Evolutionary conservation across 2,113 vertebrate species (phyloP).

Genomic region (Cepphus grylle): DNA sequence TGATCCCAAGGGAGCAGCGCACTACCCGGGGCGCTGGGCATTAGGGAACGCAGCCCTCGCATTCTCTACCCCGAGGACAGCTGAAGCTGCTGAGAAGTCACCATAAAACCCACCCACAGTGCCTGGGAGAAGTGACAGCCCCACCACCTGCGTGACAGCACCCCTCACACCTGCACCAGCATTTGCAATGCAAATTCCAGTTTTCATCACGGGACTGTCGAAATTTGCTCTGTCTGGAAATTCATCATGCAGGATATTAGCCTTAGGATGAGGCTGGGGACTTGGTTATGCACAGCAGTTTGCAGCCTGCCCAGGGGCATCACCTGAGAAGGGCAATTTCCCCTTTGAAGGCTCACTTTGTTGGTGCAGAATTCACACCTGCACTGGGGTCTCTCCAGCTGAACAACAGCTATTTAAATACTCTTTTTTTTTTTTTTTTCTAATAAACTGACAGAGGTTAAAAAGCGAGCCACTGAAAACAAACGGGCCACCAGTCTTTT

Average conservation of each 20-base stretch:
- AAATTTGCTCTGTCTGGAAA: slow-evolving; percentile 29
- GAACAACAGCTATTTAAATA: neutral
- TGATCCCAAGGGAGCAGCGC: neutral
- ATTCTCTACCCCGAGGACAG: neutral
- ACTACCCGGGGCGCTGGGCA: neutral
- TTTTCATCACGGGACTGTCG: neutral
- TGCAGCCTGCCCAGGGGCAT: neutral
- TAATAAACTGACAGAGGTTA: slow-evolving; percentile 3
- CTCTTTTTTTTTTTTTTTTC: neutral
- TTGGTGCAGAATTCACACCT: slow-evolving; percentile 12
- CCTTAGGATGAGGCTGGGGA: neutral
- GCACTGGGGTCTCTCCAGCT: neutral
- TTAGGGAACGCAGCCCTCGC: neutral
- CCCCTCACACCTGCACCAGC: neutral
- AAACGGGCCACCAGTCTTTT: neutral
- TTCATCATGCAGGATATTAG: neutral
- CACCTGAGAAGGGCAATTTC: neutral
- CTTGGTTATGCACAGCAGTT: neutral
- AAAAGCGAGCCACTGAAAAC: neutral
- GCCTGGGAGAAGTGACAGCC: neutral
- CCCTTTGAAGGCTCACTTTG: neutral
- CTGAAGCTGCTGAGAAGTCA: neutral
- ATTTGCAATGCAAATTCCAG: neutral
- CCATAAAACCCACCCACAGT: neutral
- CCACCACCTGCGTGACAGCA: neutral